Conservation (phyloP, 2,888 invertebrate species). For the Nebria brevicollis region DNA sequence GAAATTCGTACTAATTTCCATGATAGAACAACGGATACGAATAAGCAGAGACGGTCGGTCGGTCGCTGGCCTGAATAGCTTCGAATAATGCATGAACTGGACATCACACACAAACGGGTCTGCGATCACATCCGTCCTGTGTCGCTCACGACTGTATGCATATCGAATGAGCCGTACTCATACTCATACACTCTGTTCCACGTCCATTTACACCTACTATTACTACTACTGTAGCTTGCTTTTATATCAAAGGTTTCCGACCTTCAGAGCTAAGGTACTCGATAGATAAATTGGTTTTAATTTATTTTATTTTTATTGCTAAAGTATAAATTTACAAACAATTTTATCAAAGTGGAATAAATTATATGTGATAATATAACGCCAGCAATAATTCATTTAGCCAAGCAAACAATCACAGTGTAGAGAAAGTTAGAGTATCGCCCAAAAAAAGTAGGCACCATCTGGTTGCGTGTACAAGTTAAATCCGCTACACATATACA, state of each 20-base stretch:
- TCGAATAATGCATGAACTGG: slow-evolving; percentile 46
- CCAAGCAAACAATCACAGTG: neutral
- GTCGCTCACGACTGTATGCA: slow-evolving; percentile 5
- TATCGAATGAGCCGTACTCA: slow-evolving; percentile 3
- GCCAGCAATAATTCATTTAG: neutral
- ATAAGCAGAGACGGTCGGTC: neutral
- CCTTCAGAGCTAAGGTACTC: no score
- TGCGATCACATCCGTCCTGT: slow-evolving; percentile 21
- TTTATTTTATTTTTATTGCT: no score
- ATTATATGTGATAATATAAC: neutral
- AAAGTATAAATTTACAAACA: no score
- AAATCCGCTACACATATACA: slow-evolving; percentile 7
- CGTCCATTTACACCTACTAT: neutral
- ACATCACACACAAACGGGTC: slow-evolving; percentile 29
- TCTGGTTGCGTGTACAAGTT: slow-evolving; percentile 2
- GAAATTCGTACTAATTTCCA: slow-evolving; percentile 53
- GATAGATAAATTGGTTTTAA: no score
- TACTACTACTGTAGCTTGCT: no score
- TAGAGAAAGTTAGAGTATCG: neutral
- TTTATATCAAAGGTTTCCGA: no score
- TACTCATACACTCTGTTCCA: neutral
- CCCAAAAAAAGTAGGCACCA: neutral
- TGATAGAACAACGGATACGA: slow-evolving; percentile 50
- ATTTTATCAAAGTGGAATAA: neutral
- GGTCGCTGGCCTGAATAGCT: slow-evolving; percentile 21